Evolutionary conservation across 2,797 vertebrate genomes (phyloP), one percentile per base, ranked within the genome.

Genomic region (Urophycis tenuis): DNA sequence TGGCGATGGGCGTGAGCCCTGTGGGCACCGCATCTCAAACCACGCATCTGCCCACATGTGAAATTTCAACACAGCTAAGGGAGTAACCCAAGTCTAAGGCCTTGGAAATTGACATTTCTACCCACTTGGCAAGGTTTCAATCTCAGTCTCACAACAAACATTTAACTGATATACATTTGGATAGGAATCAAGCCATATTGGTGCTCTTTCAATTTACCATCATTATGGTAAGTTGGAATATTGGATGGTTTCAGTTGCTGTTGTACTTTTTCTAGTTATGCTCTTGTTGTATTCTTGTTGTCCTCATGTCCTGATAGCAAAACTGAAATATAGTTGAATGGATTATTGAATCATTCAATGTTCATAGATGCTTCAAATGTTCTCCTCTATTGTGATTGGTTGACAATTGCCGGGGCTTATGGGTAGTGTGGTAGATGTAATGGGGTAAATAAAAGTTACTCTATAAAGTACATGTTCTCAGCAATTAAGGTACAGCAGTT

Each of bases 11-110:
- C 41, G 39, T n/a, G 31, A 77, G 29, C 77, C 85, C 81, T 79
- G 33, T 31, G 77, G 84, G 79, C 72, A 78, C 81, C 75, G 83
- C 81, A 85, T 74, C 81, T 81, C 49, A 81, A 85, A 82, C 33
- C 79, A 74, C 78, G 81, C 76, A 85, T 87, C 76, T 84, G 76
- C 77, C 80, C 76, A 29, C 60, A 71, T 87, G 79, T 67, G 74
- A 79, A 82, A 82, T 85, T 33, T 80, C 79, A 70, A 74, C 73
- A 75, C 74, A 81, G 33, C 49, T 77, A 75, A 82, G 72, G 39
- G 75, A 81, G 69, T 17, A 22, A 4, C 33, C 14, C 78, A 76
- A 76, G 64, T 79, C 74, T 39, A 22, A 33, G 74, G 79, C 74
- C 75, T 79, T 73, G 32, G 71, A 80, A 74, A 1, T 71, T 78